Base-by-base conservation (phyloP, 2,888 invertebrate species). In the Mesodorylaimus sp. region DNA sequence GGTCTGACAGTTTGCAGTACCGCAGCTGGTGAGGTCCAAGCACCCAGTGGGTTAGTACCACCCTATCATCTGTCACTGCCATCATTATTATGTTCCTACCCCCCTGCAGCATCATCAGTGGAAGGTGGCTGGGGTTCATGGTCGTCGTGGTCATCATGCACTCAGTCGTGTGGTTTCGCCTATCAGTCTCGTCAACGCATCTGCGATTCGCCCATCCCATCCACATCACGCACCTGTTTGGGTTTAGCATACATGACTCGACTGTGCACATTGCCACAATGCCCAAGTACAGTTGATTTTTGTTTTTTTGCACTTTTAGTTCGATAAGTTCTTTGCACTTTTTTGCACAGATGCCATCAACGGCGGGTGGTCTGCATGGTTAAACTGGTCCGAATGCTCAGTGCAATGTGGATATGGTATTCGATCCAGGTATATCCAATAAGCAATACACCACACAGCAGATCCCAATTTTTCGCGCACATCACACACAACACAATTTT, bases 121-220 rank as follows among this genome's bases (percentile, higher is more conserved):
- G 7, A 21, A 10, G 44, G 44, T 19, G 23, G 7, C 21, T 44
- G 55, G 5, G 57, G 58, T 47, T 44, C 57, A 2, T 61, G 61
- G 61, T 56, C 59, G 16, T 57, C 60, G 41, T 63, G 63, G 63
- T 51, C 58, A 21, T 58, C 60, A 1, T 63, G 63, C 41, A 60
- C 59, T 7, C 44, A 25, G 56, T 26, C 25, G 52, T 63, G 63
- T 39, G 60, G 61, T 23, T 61, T 61, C 50, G 53, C 60, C 5
- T 54, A 61, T 26, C 58, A 60, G 38, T 52, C 54, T 5, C 54
- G 63, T 23, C 54, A 58, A 13, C 54, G 62, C n/a, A n/a, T n/a
- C n/a, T n/a, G n/a, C n/a, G n/a, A n/a, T n/a, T n/a, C n/a, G n/a
- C n/a, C n/a, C n/a, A n/a, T n/a, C 32, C 32, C 7, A 16, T 32